Conservation (phyloP, 2,113 vertebrate species). For the Chlorodrepanis virens region DNA sequence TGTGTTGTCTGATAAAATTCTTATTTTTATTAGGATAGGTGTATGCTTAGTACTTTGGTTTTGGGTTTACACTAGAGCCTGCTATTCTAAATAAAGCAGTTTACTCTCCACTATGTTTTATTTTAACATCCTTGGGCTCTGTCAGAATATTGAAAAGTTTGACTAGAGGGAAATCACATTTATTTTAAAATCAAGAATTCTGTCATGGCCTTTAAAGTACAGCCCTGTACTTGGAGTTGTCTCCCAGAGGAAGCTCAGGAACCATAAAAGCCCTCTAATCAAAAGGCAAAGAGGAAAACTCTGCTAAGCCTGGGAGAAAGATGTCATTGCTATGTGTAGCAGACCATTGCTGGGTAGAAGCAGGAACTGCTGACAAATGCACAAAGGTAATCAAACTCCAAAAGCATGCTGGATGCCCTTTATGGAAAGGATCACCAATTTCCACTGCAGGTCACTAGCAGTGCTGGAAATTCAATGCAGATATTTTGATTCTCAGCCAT, state of each 20-base stretch:
- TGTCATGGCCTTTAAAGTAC: neutral
- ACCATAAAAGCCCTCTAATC: neutral
- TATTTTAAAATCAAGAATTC: neutral
- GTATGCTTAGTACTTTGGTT: neutral
- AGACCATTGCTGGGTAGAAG: neutral
- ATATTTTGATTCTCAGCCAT: neutral
- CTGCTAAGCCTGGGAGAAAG: neutral
- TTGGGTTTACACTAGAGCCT: neutral
- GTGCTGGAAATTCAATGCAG: neutral
- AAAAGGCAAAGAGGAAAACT: constrained; percentile 1
- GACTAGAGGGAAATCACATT: neutral
- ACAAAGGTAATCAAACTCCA: neutral
- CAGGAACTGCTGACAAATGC: neutral
- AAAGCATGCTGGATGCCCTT: neutral
- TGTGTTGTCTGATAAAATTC: neutral
- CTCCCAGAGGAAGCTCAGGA: constrained; percentile 2
- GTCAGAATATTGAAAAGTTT: constrained; percentile 8
- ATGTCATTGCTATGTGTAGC: neutral
- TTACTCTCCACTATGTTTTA: neutral
- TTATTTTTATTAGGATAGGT: neutral
- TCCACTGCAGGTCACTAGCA: neutral
- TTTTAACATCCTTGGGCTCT: neutral
- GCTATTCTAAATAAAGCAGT: neutral
- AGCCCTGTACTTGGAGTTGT: neutral
- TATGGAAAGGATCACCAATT: neutral